Evolutionary conservation across 1,140 invertebrate species (phyloP), one percentile per base, ranked within the genome.

Genomic region (Bombus sibiricus): DNA sequence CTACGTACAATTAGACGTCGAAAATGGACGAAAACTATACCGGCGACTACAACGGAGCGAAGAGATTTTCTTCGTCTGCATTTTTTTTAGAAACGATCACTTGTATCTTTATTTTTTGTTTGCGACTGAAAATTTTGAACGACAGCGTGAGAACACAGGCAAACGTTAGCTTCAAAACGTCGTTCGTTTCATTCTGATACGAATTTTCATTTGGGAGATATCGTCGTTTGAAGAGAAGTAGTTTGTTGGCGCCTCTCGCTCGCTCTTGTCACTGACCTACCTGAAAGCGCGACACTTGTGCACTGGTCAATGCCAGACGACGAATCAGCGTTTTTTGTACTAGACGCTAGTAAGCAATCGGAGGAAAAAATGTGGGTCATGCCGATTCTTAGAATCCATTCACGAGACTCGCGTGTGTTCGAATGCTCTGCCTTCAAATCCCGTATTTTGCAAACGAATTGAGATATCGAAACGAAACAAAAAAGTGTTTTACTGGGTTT

Each of bases 141-240:
- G 1, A 13, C 28, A 18, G 0, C 22, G 32, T 1, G 1, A 13
- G 22, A 28, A 43, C 15, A 41, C 2, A 0, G 15, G 2, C 2
- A 47, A 25, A 3, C 18, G 47, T 22, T 6, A 66, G n/a, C 15
- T 79, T 8, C 39, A 1, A 79, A 47, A 37, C 32, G n/a, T n/a
- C n/a, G 39, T 28, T 18, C 2, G 64, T 28, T 18, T 47, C 77
- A 9, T 34, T 1, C 28, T 12, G 41, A 68, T 68, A 43, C 1
- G 12, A 32, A 25, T 68, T 28, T 34, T 25, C 77, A 32, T 68
- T 79, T 22, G 6, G 1, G 13, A 68, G 41, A 78, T 78, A 78
- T 43, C 39, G 39, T 43, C 39, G 59, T 66, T 78, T 8, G 43
- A 66, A 68, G n/a, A 22, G 9, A 25, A 15, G 5, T 15, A 3